Evolutionary conservation across 2,888 invertebrate genomes (phyloP), one percentile per base, ranked within the genome.

Genomic region (Chironomus tentans): DNA sequence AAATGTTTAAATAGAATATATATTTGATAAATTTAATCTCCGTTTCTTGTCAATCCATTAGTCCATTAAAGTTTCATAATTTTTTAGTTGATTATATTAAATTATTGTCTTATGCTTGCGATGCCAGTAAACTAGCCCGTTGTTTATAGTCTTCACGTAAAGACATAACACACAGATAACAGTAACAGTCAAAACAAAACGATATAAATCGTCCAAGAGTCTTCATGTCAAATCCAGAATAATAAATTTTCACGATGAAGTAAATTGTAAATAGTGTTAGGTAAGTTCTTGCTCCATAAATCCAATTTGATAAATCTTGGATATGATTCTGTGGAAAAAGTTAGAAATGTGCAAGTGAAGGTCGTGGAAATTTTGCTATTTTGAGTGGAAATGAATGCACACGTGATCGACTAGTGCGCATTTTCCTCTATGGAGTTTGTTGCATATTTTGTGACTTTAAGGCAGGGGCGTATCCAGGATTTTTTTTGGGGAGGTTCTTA

Each of bases 231-330:
- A 74, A 22, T n/a, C 18, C 47, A 12, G 15, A 10, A n/a, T 47
- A 47, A 0, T 13, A 18, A 13, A 74, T 7, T 22, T 74, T 74
- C 13, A 22, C n/a, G 13, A 22, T 18, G n/a, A 74, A 68, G 24
- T 74, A 74, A n/a, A 74, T 74, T n/a, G 24, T 28, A 22, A 74
- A 74, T 4, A 74, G 47, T 38, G 47, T 21, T n/a, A 65, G 21
- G 21, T 47, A 68, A 12, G 38, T 24, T 47, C 65, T 62, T 24
- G 62, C 18, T 10, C 62, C 68, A 38, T 47, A 28, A 21, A 74
- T 74, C 74, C 74, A 74, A 5, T 65, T 74, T 5, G 74, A 47
- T 10, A 74, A 47, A 24, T 74, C 74, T 47, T 74, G 68, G 13
- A 74, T 68, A 15, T 74, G 74, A 74, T 74, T 74, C 74, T 74